phyloP scores from a whole-genome alignment of 2,888 invertebrate species.

The Diachrysia chrysitis region DNA sequence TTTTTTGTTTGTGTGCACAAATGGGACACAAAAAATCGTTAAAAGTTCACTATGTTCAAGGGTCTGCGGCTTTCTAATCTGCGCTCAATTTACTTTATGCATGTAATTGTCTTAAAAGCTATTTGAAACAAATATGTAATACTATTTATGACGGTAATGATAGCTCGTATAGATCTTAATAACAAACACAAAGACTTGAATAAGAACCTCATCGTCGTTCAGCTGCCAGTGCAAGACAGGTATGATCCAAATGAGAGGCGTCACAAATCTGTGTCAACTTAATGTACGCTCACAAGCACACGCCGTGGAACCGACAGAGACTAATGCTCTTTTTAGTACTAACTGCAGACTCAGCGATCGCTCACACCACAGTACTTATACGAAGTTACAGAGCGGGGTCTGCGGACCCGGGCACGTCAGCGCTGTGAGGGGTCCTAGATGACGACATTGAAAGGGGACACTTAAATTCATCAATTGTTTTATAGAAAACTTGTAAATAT shows the following conservation, averaged over 20 bases:
- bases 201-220: background rate
- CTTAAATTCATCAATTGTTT: no score
- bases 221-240: background rate
- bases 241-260: conserved; percentile 19
- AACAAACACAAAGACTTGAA: background rate
- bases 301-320: conserved; percentile 35
- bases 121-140: no score
- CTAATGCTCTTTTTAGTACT: conserved; percentile 31
- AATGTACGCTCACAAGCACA: conserved; percentile 15
- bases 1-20: no score
- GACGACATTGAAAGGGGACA: no score
- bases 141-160: background rate
- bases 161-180: background rate
- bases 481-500: no score
- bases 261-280: conserved; percentile 23
- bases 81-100: background rate
- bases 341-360: conserved; percentile 1
- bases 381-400: background rate
- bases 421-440: no score
- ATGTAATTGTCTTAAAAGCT: background rate
- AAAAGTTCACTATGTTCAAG: background rate
- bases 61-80: background rate
- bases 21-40: background rate
- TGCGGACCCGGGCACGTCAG: background rate
- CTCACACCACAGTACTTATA: background rate